A percentile compares a stretch with the other conserved stretches of the same genome.
These are phyloP conservation scores for Dryadula phaetusa DNA, from an alignment of 2,888 invertebrate species.

Conservation along the genomic window DNA sequence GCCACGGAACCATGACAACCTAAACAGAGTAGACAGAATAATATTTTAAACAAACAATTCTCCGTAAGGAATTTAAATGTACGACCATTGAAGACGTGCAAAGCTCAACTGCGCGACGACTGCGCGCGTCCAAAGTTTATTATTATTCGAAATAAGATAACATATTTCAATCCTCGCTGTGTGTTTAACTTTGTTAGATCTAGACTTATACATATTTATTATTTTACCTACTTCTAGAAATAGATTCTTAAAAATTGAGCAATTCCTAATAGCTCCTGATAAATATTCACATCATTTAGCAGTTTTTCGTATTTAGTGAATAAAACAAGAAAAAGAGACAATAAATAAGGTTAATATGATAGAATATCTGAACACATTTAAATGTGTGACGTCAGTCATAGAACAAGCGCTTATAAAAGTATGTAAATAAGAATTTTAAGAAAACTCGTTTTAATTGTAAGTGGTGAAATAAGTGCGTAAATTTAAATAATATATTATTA, in stretches of 20 bases:
- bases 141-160: not conserved
- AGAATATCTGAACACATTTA: too few relatives aligned
- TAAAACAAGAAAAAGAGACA: too few relatives aligned
- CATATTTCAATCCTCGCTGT: not conserved
- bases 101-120: not conserved
- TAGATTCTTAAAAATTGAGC: not conserved
- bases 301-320: too few relatives aligned
- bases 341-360: too few relatives aligned
- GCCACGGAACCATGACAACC: too few relatives aligned
- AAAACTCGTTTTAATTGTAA: not conserved
- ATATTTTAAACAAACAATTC: too few relatives aligned
- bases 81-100: not conserved
- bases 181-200: not conserved
- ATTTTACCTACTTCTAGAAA: not conserved
- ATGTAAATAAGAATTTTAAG: not conserved
- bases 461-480: not conserved
- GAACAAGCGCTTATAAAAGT: too few relatives aligned
- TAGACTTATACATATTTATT: not conserved
- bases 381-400: too few relatives aligned
- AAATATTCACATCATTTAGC: too few relatives aligned
- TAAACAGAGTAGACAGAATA: too few relatives aligned
- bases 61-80: not conserved
- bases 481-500: constrained; percentile 3
- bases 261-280: not conserved
- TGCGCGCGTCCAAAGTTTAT: not conserved